These are phyloP conservation scores for Phyllopteryx taeniolatus DNA, from an alignment of 2,113 vertebrate genomes.

Conservation along the genomic window DNA sequence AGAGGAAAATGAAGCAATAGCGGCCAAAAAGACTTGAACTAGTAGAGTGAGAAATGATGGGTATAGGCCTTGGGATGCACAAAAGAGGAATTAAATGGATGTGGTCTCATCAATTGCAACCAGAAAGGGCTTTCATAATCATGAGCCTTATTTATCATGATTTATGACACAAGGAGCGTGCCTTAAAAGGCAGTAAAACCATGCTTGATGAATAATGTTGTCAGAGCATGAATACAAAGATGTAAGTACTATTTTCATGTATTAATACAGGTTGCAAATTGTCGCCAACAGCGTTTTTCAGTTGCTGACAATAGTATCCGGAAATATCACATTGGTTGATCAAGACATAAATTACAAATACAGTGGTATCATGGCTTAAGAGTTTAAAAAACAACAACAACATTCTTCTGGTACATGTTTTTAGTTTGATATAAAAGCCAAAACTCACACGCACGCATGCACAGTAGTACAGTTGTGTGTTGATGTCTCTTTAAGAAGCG, in stretches of 20 bases:
- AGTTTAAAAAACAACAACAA: too few species aligned
- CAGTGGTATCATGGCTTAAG: not conserved
- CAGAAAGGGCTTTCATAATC: constrained; percentile 30
- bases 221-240: not conserved
- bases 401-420: too few species aligned
- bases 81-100: constrained; percentile 26
- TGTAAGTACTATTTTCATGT: not conserved
- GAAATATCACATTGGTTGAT: not conserved
- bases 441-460: too few species aligned
- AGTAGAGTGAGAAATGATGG: constrained; percentile 33
- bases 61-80: constrained; percentile 21
- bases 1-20: constrained; percentile 19
- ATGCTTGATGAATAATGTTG: not conserved
- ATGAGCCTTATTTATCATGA: constrained; percentile 19
- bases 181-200: not conserved
- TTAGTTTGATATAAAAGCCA: too few species aligned
- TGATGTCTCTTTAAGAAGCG: too few species aligned
- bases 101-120: constrained; percentile 32
- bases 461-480: too few species aligned
- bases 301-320: not conserved
- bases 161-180: constrained; percentile 18
- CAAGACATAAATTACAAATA: not conserved
- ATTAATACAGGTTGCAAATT: not conserved
- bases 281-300: not conserved
- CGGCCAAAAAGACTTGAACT: constrained; percentile 41